These are phyloP conservation scores for Brachyopa scutellaris DNA, from an alignment of 2,888 invertebrate species.

Conservation along the genomic window DNA sequence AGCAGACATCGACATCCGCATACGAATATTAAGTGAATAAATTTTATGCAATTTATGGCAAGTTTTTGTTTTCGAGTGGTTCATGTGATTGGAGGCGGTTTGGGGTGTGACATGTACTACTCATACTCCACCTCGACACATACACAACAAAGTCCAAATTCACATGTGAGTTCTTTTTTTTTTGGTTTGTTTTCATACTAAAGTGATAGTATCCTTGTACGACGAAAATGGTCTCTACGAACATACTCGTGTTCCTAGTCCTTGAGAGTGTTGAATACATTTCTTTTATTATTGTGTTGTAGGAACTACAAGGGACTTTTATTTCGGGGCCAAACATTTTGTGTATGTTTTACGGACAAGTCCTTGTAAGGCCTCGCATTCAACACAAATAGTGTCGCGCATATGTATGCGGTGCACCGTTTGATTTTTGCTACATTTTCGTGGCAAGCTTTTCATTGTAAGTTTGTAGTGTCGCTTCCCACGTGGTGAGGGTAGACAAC, in stretches of 20 bases:
- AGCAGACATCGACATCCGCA: conserved; percentile 69
- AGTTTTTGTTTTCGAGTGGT: conserved; percentile 68
- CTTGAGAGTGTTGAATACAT: conserved; percentile 35
- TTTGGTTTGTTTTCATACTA: conserved; percentile 27
- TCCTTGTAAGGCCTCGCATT: conserved; percentile 23
- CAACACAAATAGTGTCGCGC: conserved; percentile 3
- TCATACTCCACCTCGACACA: neutral
- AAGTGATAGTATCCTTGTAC: conserved; percentile 47
- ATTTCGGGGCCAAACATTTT: conserved; percentile 40
- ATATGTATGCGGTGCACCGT: conserved; percentile 38
- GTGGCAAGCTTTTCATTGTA: conserved; percentile 40
- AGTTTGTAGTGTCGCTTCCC: conserved; percentile 12
- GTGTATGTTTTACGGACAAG: conserved; percentile 40
- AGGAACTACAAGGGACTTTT: conserved; percentile 17
- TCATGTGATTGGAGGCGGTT: conserved; percentile 37
- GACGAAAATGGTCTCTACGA: conserved; percentile 11
- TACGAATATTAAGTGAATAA: conserved; percentile 70
- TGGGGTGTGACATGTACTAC: conserved; percentile 1
- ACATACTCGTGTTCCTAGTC: neutral
- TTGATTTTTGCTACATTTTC: conserved; percentile 47
- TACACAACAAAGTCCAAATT: conserved; percentile 27
- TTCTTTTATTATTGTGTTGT: conserved; percentile 37
- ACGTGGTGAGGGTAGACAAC: conserved; percentile 21
- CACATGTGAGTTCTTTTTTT: conserved; percentile 43
- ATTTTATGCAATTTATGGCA: conserved; percentile 70